A percentile compares a stretch with the other conserved stretches of the same genome.
Evolutionary conservation across 2,888 invertebrate genomes (phyloP).

Genomic region (Eucriotettix oculatus): DNA sequence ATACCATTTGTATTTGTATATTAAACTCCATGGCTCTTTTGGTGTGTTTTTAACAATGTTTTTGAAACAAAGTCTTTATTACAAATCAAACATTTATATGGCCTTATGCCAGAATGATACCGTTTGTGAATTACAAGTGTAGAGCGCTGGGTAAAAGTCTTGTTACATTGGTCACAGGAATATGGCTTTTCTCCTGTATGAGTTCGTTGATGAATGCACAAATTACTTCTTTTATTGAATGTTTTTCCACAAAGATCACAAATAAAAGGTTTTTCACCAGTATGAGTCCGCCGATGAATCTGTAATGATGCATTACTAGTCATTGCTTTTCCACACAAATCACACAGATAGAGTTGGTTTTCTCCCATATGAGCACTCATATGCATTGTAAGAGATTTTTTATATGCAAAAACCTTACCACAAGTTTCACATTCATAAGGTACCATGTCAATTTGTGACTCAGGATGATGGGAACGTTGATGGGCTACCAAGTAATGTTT

Average conservation of each 20-base stretch:
- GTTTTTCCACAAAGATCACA: background rate
- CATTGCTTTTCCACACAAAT: slow-evolving; percentile 6
- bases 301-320: background rate
- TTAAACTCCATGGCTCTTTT: slow-evolving; percentile 10
- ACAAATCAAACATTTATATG: background rate
- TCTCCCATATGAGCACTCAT: slow-evolving; percentile 7
- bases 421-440: slow-evolving; percentile 7
- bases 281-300: background rate
- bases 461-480: slow-evolving; percentile 9
- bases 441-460: background rate
- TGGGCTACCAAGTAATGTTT: slow-evolving; percentile 9
- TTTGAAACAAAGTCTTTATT: slow-evolving; percentile 2
- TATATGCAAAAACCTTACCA: slow-evolving; percentile 8
- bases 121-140: background rate
- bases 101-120: background rate
- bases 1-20: background rate
- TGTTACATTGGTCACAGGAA: background rate
- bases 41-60: slow-evolving; percentile 14
- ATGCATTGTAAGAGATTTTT: slow-evolving; percentile 9
- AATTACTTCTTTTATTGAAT: background rate
- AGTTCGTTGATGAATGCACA: background rate
- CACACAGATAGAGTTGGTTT: slow-evolving; percentile 2
- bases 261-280: background rate
- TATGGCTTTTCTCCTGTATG: background rate
- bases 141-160: background rate